Evolutionary conservation across 2,113 vertebrate genomes (phyloP), one percentile per base, ranked within the genome.

Genomic region (Gymnorhina tibicen): DNA sequence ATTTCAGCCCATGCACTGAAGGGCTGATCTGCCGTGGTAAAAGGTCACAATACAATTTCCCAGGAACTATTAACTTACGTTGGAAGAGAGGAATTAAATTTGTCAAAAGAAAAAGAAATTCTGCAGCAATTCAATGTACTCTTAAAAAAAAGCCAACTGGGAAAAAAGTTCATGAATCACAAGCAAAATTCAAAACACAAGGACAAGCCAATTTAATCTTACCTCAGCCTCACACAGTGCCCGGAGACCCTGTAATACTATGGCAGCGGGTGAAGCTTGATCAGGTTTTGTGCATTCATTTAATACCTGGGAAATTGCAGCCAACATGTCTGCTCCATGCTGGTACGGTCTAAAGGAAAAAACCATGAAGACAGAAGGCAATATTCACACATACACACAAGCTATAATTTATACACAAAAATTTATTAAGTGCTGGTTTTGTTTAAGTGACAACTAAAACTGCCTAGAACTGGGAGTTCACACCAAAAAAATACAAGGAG

Each of bases 161-260:
- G 16, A 60, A 56, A 44, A 53, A 60, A 11, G 16, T 33, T 41
- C 11, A 32, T 19, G 32, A 79, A 44, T 13, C n/a, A 80, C 15
- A 30, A 92, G 28, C 19, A 77, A 77, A 93, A 47, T 13, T 69
- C 1, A 3, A 68, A 91, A 91, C 16, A 68, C 2, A 35, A 14
- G 21, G 42, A 89, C 32, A 93, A 73, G 14, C 16, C 27, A 73
- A 47, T 78, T 63, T 79, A 32, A 39, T 11, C 95, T 87, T 94
- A 99, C 99, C 99, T 99, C 99, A 47, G 99, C 98, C 64, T 98
- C 98, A 88, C 99, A 99, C 78, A 99, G 99, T 28, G 99, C 98
- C 42, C 98, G 98, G 69, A 99, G 98, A 60, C 99, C 99, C 80
- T 99, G 99, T 55, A 99, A 97, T 9, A 98, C 99, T 70, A 99